phyloP scores from a whole-genome alignment of 2,888 invertebrate genomes.

The Monoplex corrugatus region DNA sequence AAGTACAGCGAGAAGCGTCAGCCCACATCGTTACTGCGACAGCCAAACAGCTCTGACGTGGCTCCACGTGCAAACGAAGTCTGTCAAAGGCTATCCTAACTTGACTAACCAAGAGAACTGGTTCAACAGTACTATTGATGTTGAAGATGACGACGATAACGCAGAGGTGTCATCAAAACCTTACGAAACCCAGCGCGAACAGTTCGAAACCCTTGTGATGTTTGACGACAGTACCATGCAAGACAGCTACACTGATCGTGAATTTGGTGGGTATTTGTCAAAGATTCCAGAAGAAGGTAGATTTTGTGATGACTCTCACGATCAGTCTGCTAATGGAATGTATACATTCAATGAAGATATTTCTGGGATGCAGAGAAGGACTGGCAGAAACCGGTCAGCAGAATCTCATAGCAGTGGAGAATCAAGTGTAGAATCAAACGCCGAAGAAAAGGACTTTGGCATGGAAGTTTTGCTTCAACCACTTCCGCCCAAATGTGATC shows the following conservation, averaged over 20 bases:
- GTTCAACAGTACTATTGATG: slow-evolving; percentile 10
- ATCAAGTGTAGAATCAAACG: neutral
- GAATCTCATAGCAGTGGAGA: slow-evolving; percentile 14
- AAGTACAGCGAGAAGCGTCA: neutral
- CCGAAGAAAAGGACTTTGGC: neutral
- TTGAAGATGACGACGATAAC: neutral
- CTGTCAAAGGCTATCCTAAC: neutral
- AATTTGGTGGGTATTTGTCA: slow-evolving; percentile 1
- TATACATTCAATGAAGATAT: too few species aligned
- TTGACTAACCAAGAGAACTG: neutral
- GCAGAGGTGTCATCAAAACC: neutral
- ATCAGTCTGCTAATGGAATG: neutral
- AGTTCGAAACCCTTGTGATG: neutral
- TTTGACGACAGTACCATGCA: neutral
- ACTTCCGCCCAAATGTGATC: neutral
- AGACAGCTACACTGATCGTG: neutral
- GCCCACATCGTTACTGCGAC: neutral
- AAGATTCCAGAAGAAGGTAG: neutral
- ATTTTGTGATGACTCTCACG: neutral
- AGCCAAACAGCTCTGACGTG: too few species aligned
- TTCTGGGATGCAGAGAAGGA: too few species aligned
- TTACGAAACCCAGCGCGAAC: neutral
- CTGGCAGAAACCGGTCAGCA: neutral
- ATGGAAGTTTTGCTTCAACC: slow-evolving; percentile 10
- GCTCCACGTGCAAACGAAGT: too few species aligned